Percentiles rank a stretch among this genome's conserved stretches.
phyloP scores from a whole-genome alignment of 2,888 invertebrate species.

The Drosophila formosana region DNA sequence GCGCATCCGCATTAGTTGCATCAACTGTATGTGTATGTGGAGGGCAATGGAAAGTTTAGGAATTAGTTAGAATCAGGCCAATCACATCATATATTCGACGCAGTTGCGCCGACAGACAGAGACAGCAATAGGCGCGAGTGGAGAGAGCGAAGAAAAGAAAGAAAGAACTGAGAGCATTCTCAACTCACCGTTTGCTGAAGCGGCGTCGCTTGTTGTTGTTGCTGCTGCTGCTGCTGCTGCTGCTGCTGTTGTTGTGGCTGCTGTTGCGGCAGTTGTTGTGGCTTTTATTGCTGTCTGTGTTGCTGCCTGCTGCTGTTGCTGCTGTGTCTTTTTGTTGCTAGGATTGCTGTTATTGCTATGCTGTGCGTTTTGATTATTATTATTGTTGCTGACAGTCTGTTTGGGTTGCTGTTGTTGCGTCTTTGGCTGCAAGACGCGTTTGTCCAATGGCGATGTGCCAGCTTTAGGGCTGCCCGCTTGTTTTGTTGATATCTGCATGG shows the following conservation, averaged over 20 bases:
- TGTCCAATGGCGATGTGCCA: slow-evolving; percentile 87
- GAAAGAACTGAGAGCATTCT: slow-evolving; percentile 13
- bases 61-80: slow-evolving; percentile 61
- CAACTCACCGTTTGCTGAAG: slow-evolving; percentile 76
- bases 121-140: slow-evolving; percentile 18
- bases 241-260: slow-evolving; percentile 28
- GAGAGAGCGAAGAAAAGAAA: slow-evolving; percentile 11
- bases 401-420: slow-evolving; percentile 83
- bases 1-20: slow-evolving; percentile 64
- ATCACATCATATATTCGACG: slow-evolving; percentile 45
- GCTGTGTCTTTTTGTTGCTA: slow-evolving; percentile 69
- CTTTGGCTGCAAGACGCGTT: slow-evolving; percentile 89
- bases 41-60: slow-evolving; percentile 29
- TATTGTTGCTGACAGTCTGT: slow-evolving; percentile 63
- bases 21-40: slow-evolving; percentile 61
- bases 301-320: slow-evolving; percentile 49
- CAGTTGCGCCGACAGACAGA: slow-evolving; percentile 50
- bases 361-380: slow-evolving; percentile 64
- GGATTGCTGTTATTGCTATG: slow-evolving; percentile 47
- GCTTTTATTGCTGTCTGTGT: slow-evolving; percentile 40
- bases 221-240: slow-evolving; percentile 25
- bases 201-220: slow-evolving; percentile 34
- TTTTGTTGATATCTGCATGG: slow-evolving; percentile 84
- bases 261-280: slow-evolving; percentile 45
- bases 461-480: slow-evolving; percentile 84